Conservation (phyloP, 2,888 invertebrate species). For the Galerucella nymphaeae region DNA sequence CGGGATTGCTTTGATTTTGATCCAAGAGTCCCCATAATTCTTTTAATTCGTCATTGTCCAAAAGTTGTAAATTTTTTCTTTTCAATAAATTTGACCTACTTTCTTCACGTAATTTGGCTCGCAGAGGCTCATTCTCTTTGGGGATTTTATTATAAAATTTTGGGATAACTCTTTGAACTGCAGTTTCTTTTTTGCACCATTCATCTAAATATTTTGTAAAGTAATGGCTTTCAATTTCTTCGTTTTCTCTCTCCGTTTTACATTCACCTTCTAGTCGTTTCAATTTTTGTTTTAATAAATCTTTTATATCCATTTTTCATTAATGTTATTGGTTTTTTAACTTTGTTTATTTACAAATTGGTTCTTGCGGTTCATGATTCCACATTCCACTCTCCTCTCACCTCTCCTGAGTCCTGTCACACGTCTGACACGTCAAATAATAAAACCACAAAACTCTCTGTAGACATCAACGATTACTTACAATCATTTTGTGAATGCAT, state of each 20-base stretch:
- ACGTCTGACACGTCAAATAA: too few species aligned
- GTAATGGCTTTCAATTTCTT: constrained; percentile 55
- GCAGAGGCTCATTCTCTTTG: constrained; percentile 78
- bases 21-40: constrained; percentile 87
- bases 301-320: constrained; percentile 64
- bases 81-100: constrained; percentile 89
- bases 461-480: too few species aligned
- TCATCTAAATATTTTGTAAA: constrained; percentile 54
- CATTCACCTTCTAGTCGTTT: constrained; percentile 67
- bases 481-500: too few species aligned
- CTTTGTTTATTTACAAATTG: too few species aligned
- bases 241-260: constrained; percentile 56
- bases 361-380: too few species aligned
- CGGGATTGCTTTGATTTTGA: constrained; percentile 80
- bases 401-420: too few species aligned
- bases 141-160: constrained; percentile 83
- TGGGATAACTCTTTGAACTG: constrained; percentile 73
- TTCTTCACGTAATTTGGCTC: constrained; percentile 88
- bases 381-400: too few species aligned
- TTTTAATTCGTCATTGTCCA: constrained; percentile 88
- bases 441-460: too few species aligned
- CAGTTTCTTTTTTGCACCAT: constrained; percentile 49
- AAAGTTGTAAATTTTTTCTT: constrained; percentile 82
- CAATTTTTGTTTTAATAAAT: constrained; percentile 67
- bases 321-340: background rate